Base-by-base conservation (phyloP, 2,888 invertebrate genomes). In the Argyresthia goedartella region DNA sequence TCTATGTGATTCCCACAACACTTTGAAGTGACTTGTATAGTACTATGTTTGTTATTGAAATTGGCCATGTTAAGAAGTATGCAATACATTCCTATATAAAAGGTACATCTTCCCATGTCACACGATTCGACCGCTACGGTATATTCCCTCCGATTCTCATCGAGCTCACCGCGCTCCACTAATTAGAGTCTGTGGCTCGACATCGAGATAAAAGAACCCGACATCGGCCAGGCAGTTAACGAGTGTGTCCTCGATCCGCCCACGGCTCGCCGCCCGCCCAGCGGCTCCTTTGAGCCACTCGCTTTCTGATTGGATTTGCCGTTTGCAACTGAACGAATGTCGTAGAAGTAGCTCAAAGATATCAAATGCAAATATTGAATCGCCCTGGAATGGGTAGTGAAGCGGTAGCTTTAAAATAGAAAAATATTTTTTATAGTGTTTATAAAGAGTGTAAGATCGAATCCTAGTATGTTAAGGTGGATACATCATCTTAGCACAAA, bases 121-220 rank as follows among this genome's bases (percentile, higher is more conserved):
- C 25, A 4, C 25, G 25, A 25, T 25, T 25, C 25, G 25, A 25
- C 25, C 2, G 6, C 25, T 25, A 47, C 25, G n/a, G n/a, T n/a
- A n/a, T n/a, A 13, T 33, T 13, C n/a, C 47, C 33, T 13, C 34
- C 8, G 15, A 33, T 34, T 25, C 44, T 15, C 8, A 8, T 34
- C 34, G 34, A 34, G 3, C 25, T 4, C 25, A 25, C 6, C 54
- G 48, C 53, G 48, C 53, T 47, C 43, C 50, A 52, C 57, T 56
- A 59, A 58, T 59, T 59, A 59, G 52, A 55, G 55, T 46, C 52
- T 50, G 55, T 33, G 53, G 51, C 9, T 47, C 25, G 25, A 25
- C 25, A 13, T 53, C 48, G 47, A 52, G 50, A 52, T 57, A 53
- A 57, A 55, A 55, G 56, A 50, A 55, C 51, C 54, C 53, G 45